Evolutionary conservation across 2,113 vertebrate species (phyloP).

Genomic region (Hyperopisus bebe): DNA sequence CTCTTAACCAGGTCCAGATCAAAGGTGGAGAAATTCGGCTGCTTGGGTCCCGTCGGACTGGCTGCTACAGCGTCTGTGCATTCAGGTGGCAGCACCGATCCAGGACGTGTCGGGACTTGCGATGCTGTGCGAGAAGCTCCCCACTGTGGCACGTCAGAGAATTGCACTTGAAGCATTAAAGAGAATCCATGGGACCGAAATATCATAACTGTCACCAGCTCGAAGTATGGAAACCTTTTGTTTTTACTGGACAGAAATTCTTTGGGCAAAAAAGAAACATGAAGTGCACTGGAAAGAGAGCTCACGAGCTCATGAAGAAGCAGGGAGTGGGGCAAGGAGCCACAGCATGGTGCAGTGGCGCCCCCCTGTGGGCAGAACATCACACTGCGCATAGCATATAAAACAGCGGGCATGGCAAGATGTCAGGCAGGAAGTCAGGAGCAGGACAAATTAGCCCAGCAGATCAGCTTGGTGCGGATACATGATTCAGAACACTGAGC

Average conservation of each 20-base stretch:
- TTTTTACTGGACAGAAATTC: background rate
- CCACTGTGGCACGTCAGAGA: background rate
- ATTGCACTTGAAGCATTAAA: background rate
- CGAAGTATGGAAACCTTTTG: background rate
- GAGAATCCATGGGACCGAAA: background rate
- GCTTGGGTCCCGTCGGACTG: background rate
- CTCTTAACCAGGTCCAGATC: background rate
- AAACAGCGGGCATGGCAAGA: background rate
- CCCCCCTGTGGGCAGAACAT: background rate
- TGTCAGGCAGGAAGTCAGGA: background rate
- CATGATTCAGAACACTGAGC: background rate
- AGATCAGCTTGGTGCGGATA: background rate
- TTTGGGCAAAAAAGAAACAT: background rate
- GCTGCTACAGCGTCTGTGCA: background rate
- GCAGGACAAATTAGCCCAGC: background rate
- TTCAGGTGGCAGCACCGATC: background rate
- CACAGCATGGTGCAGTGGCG: background rate
- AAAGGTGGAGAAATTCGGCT: background rate
- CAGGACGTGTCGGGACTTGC: background rate
- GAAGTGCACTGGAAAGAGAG: background rate
- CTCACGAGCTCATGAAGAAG: background rate
- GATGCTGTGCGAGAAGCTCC: background rate
- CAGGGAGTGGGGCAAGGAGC: background rate
- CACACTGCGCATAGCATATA: background rate
- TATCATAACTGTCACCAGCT: background rate